A percentile compares a stretch with the other conserved stretches of the same genome.
phyloP scores from a whole-genome alignment of 2,797 vertebrate species.

The Gorsachius magnificus region DNA sequence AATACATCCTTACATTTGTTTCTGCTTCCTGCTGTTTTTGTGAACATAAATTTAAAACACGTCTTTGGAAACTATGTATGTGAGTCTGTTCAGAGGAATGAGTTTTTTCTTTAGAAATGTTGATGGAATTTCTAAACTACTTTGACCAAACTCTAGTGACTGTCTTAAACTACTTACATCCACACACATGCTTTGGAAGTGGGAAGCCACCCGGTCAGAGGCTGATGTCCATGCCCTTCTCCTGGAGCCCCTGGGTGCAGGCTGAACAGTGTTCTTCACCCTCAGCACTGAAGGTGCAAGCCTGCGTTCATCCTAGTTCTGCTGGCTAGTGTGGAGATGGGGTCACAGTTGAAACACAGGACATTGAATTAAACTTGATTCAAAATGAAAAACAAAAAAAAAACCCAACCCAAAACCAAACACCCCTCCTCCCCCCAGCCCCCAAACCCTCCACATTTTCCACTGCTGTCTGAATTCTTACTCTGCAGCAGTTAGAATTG shows the following conservation, averaged over 20 bases:
- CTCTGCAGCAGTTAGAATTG: not conserved
- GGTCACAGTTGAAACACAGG: not conserved
- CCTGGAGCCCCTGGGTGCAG: no score
- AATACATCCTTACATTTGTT: not conserved
- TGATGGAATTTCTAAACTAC: not conserved
- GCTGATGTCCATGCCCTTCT: not conserved
- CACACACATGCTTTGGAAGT: not conserved
- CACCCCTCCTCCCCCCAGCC: no score
- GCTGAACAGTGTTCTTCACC: not conserved
- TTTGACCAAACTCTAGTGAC: not conserved
- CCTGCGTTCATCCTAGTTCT: not conserved
- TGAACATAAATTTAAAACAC: not conserved
- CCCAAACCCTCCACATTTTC: not conserved
- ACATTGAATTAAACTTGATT: not conserved
- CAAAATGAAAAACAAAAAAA: not conserved
- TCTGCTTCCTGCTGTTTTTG: not conserved
- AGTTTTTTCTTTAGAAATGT: not conserved
- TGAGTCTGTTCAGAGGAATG: not conserved
- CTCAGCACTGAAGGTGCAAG: not conserved
- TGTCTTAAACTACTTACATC: not conserved
- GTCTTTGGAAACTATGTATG: not conserved
- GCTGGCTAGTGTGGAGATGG: not conserved
- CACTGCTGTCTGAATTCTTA: not conserved
- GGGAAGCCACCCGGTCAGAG: not conserved
- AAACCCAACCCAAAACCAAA: no score